Evolutionary conservation across 2,797 vertebrate genomes (phyloP).

Genomic region (Epinephelus coioides): DNA sequence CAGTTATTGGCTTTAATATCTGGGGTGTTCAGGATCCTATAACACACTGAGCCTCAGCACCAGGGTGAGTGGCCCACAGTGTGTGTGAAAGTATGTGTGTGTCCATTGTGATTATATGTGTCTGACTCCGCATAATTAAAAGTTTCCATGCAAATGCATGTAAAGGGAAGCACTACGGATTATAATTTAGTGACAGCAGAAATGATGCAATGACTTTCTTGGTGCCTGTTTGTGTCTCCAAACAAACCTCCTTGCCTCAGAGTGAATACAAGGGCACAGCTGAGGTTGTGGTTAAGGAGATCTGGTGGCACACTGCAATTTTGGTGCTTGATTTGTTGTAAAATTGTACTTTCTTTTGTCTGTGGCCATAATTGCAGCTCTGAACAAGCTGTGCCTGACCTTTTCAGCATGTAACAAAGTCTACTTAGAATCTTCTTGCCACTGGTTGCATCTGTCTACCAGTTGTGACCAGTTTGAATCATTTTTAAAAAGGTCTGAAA

Average conservation of each 20-base stretch:
- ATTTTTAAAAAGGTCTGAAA: background rate
- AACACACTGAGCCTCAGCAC: background rate
- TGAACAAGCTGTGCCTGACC: background rate
- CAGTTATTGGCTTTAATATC: conserved; percentile 42
- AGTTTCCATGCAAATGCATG: background rate
- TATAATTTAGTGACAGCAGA: no score
- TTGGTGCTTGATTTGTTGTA: background rate
- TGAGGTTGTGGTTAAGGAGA: background rate
- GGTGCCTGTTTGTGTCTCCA: background rate
- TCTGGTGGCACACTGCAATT: background rate
- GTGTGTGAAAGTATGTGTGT: background rate
- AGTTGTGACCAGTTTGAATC: background rate
- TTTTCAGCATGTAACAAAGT: background rate
- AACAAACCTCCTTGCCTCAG: background rate
- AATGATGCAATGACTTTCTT: no score
- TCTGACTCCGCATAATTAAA: conserved; percentile 2
- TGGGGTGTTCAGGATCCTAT: conserved; percentile 10
- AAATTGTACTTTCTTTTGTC: background rate
- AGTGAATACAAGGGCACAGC: no score
- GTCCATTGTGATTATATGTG: background rate
- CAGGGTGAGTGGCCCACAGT: background rate
- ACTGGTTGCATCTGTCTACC: background rate
- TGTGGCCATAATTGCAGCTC: conserved; percentile 6
- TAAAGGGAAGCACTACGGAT: no score
- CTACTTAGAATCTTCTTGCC: background rate